Conservation (phyloP, 2,113 vertebrate genomes). For the Semicossyphus pulcher region DNA sequence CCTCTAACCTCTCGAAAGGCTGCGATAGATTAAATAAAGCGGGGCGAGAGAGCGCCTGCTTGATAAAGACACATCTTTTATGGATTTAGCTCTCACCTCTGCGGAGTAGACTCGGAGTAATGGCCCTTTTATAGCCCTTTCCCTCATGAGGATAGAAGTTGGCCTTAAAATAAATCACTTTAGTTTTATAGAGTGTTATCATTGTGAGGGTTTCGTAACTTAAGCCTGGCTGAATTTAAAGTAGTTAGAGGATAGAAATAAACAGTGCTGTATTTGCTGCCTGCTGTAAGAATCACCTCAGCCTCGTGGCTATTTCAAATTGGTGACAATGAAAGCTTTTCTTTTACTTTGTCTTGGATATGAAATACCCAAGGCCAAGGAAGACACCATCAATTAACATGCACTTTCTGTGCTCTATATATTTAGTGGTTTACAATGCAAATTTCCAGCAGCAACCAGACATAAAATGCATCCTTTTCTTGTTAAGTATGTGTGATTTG, state of each 20-base stretch:
- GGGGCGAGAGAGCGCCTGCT: background rate
- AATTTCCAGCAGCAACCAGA: too few species aligned
- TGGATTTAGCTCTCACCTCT: constrained; percentile 27
- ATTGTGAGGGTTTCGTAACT: background rate
- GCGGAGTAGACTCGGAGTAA: background rate
- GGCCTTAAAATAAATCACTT: constrained; percentile 47
- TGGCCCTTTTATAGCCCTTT: constrained; percentile 23
- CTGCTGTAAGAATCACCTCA: background rate
- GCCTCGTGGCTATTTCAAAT: background rate
- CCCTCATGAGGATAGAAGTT: background rate
- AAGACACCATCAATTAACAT: too few species aligned
- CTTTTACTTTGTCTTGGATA: too few species aligned
- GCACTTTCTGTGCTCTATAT: too few species aligned
- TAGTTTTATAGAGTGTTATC: constrained; percentile 23
- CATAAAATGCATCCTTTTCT: too few species aligned
- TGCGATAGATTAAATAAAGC: constrained; percentile 31
- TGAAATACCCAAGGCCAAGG: too few species aligned
- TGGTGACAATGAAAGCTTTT: background rate
- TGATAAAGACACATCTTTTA: constrained; percentile 45
- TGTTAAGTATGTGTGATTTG: too few species aligned
- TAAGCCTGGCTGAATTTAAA: background rate
- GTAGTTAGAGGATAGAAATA: background rate
- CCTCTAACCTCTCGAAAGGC: constrained; percentile 17
- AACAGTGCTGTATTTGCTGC: background rate
- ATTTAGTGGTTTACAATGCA: too few species aligned